Evolutionary conservation across 2,888 invertebrate species (phyloP).

Genomic region (Matsumyia berberina): DNA sequence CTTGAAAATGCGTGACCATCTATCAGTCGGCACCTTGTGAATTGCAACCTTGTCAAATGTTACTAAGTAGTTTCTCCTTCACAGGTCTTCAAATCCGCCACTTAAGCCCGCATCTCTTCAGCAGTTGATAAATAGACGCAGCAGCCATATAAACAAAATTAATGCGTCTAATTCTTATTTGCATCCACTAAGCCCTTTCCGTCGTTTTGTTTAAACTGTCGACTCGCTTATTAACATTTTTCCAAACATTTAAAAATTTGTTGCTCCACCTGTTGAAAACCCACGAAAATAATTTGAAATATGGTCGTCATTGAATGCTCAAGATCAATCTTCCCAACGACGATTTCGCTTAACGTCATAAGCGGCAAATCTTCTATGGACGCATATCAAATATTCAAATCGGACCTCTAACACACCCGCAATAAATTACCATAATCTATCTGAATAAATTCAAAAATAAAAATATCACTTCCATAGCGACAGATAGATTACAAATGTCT

Average conservation of each 20-base stretch:
- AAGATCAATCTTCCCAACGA: slow-evolving; percentile 6
- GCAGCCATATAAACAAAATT: too few relatives aligned
- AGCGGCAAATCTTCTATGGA: slow-evolving; percentile 20
- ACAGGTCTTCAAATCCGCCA: too few relatives aligned
- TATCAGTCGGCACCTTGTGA: too few relatives aligned
- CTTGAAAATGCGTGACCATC: too few relatives aligned
- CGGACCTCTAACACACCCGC: slow-evolving; percentile 41
- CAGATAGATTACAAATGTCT: slow-evolving; percentile 3
- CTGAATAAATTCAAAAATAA: slow-evolving; percentile 49
- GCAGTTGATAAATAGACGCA: too few relatives aligned
- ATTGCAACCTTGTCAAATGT: too few relatives aligned
- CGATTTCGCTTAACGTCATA: slow-evolving; percentile 17
- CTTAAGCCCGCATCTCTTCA: too few relatives aligned
- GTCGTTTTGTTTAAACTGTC: background rate
- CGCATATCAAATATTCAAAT: slow-evolving; percentile 42
- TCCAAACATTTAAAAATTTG: background rate
- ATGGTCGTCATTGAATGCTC: background rate
- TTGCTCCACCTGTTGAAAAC: background rate
- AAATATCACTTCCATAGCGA: slow-evolving; percentile 45
- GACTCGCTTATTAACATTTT: background rate
- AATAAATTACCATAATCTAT: slow-evolving; percentile 65
- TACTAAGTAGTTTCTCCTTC: too few relatives aligned
- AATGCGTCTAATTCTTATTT: background rate
- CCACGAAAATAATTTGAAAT: background rate
- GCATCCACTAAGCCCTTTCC: background rate